Base-by-base conservation (phyloP, 2,113 vertebrate species). In the Eubucco bourcierii region DNA sequence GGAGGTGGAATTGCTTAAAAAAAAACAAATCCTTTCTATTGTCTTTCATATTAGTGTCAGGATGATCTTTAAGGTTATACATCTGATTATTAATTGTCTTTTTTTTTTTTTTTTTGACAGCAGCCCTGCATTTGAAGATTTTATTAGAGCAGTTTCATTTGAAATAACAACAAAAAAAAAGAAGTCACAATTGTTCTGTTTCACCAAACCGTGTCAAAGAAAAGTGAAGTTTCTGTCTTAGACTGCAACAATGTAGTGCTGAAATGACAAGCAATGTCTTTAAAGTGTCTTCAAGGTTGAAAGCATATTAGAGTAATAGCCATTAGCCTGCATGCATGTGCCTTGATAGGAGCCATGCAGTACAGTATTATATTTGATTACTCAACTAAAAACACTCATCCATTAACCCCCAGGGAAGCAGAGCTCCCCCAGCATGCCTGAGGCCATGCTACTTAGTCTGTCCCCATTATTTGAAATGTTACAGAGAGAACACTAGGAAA, bases 361-460 rank as follows among this genome's bases (percentile, higher is more conserved):
- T 78, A 84, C 59, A 41, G 76, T 87, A 91, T 94, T 95, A 77
- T 68, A 88, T 95, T 95, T 97, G 91, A 93, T 96, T 95, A 96
- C 83, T 95, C 90, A 82, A 88, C 80, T 91, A 74, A 72, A 94
- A 73, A 88, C 52, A 90, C 28, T 75, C 74, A 95, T 91, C 94
- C 92, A 96, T 95, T 97, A 96, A 92, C 72, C 78, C 66, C 53
- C 60, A 60, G 65, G 90, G 80, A 95, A 53, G 33, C 28, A 80
- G 16, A 78, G 8, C 13, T 59, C 68, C 34, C 28, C 27, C 47
- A 72, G 50, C 52, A 84, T 50, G 79, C 68, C 83, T 41, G 44
- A 84, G 60, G 84, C 83, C 39, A 20, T 21, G 21, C 37, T 53
- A 86, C 29, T 80, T 31, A 55, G 24, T 17, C 5, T 28, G 65